Evolutionary conservation across 2,797 vertebrate genomes (phyloP).

Genomic region (Acanthiza pusilla): DNA sequence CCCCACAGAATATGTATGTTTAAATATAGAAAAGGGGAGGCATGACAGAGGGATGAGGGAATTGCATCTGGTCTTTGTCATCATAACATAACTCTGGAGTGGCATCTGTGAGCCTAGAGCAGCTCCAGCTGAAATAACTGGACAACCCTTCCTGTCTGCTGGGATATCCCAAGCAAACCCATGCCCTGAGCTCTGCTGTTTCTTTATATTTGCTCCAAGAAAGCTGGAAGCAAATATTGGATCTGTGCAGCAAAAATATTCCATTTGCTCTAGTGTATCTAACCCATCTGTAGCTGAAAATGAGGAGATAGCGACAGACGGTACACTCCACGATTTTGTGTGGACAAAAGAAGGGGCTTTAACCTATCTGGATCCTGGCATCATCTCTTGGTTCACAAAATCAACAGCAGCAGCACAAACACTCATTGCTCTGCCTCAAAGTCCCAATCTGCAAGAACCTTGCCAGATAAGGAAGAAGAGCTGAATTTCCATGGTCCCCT

Average conservation of each 20-base stretch:
- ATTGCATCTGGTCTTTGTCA: conserved; percentile 40
- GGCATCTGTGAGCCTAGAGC: background rate
- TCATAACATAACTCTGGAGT: background rate
- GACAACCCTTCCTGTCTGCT: background rate
- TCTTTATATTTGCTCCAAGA: background rate
- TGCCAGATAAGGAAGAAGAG: conserved; percentile 18
- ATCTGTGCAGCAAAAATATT: background rate
- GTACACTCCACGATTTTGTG: background rate
- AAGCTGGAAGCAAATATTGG: background rate
- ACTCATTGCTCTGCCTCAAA: conserved; percentile 9
- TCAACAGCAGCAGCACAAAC: background rate
- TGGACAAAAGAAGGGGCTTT: background rate
- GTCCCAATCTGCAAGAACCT: background rate
- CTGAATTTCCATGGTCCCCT: background rate
- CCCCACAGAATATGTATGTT: background rate
- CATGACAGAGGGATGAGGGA: conserved; percentile 32
- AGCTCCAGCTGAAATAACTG: conserved; percentile 37
- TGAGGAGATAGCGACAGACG: background rate
- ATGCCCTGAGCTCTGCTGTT: background rate
- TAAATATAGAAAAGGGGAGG: conserved; percentile 10
- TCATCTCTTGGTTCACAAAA: background rate
- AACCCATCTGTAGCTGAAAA: background rate
- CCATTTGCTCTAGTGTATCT: background rate
- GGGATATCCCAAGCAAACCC: background rate
- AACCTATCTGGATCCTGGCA: background rate